Conservation (phyloP, 2,113 vertebrate species). For the Centropus bengalensis region DNA sequence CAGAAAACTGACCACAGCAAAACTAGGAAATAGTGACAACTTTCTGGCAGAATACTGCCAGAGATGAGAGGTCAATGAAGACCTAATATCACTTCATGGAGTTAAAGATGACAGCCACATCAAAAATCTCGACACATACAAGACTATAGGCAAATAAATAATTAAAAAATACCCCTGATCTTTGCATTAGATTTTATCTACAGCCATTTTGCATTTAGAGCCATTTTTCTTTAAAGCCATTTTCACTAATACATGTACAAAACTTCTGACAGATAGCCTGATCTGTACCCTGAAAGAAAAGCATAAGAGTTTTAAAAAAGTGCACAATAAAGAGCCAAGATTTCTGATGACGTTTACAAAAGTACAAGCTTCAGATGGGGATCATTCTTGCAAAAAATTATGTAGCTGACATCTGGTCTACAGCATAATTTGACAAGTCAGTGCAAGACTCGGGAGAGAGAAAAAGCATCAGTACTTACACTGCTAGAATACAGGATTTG, state of each 20-base stretch:
- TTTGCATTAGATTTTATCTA: neutral
- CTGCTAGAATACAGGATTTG: neutral
- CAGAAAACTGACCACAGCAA: neutral
- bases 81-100: neutral
- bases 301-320: neutral
- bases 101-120: neutral
- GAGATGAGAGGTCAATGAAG: neutral
- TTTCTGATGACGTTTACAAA: neutral
- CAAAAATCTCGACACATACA: neutral
- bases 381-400: slow-evolving; percentile 19
- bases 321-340: neutral
- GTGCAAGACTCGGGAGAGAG: neutral
- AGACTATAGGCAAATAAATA: neutral
- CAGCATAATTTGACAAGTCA: neutral
- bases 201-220: neutral
- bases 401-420: neutral
- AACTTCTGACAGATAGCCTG: neutral
- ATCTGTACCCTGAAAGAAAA: neutral
- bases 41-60: neutral
- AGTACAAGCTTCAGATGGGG: neutral
- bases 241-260: neutral
- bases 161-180: neutral
- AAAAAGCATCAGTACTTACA: neutral
- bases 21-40: neutral
- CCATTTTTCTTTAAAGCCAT: neutral